Evolutionary conservation across 2,888 invertebrate genomes (phyloP).

Genomic region (Lithosia quadra): DNA sequence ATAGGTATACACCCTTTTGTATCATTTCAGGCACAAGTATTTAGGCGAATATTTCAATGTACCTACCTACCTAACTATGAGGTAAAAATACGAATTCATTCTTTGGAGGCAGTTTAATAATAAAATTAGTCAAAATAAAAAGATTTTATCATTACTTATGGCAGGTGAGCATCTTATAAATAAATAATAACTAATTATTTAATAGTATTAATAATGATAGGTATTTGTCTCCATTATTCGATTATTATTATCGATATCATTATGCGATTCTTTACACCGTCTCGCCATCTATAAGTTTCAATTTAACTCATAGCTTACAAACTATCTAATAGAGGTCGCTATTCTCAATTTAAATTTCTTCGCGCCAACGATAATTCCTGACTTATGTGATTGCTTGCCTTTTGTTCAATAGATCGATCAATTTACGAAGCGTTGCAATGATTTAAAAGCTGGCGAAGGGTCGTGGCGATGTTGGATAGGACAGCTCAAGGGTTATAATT

Average conservation of each 20-base stretch:
- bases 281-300: conserved; percentile 43
- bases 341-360: conserved; percentile 41
- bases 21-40: no score
- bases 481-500: conserved; percentile 57
- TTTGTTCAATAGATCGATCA: conserved; percentile 61
- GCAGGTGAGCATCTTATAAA: not conserved
- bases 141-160: not conserved
- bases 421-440: conserved; percentile 63
- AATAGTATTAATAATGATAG: no score
- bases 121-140: not conserved
- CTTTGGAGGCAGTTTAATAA: no score
- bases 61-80: no score
- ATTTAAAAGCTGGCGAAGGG: conserved; percentile 75
- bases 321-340: conserved; percentile 44
- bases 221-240: not conserved
- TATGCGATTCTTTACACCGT: not conserved
- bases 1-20: no score
- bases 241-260: not conserved
- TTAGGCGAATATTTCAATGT: no score
- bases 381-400: conserved; percentile 55
- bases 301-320: conserved; percentile 26
- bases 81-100: no score
- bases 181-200: no score
- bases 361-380: conserved; percentile 39
- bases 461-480: conserved; percentile 75